Evolutionary conservation across 1,140 invertebrate species (phyloP).

Genomic region (Bombus haemorrhoidalis): DNA sequence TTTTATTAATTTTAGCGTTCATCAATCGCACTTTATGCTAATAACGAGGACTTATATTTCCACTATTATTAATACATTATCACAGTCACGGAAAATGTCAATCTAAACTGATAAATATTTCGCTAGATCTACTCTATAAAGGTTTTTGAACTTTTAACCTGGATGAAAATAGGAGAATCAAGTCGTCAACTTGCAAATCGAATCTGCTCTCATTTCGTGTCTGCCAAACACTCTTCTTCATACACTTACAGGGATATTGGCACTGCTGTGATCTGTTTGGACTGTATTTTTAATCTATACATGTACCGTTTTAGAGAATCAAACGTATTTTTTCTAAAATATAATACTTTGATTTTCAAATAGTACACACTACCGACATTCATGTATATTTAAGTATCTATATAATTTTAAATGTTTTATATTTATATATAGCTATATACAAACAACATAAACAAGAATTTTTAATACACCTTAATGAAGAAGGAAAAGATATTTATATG

Average conservation of each 20-base stretch:
- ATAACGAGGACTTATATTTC: not conserved
- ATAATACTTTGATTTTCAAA: not conserved
- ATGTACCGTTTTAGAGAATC: not conserved
- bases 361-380: not conserved
- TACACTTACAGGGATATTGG: constrained; percentile 33
- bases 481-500: not conserved
- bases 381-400: not conserved
- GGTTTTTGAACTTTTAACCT: constrained; percentile 64
- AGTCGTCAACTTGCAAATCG: constrained; percentile 46
- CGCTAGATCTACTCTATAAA: constrained; percentile 5
- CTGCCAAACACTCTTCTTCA: constrained; percentile 46
- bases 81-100: not conserved
- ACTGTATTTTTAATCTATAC: constrained; percentile 8
- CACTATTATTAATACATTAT: not conserved
- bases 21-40: not conserved
- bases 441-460: not conserved
- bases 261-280: not conserved
- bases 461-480: not conserved
- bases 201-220: constrained; percentile 55
- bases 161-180: constrained; percentile 52
- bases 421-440: not conserved
- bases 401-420: not conserved
- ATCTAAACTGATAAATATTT: not conserved
- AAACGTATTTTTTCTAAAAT: not conserved
- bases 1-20: constrained; percentile 4